Evolutionary conservation across 2,797 vertebrate species (phyloP), one percentile per base, ranked within the genome.

Genomic region (Channa striata): DNA sequence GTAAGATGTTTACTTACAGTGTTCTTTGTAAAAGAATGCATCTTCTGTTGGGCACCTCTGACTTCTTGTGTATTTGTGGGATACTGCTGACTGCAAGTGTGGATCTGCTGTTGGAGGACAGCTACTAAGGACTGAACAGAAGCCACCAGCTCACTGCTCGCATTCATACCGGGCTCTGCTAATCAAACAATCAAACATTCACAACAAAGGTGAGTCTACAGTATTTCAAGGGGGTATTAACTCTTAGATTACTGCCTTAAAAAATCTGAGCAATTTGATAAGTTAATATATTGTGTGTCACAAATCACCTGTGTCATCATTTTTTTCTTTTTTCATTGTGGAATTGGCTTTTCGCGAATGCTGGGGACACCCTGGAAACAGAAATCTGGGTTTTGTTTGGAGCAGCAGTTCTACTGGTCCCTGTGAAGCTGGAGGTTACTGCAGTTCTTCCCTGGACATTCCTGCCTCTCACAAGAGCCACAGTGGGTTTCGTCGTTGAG

Each of bases 81-180:
- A 14, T 76, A 63, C 44, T 54, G 74, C 7, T 30, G 65, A 62
- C 66, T 43, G 39, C 74, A 82, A 61, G 56, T 44, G 47, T 86
- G 68, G 2, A 87, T 67, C 76, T 93, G 93, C 21, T 91, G 89
- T 60, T 90, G 91, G 64, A 91, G 81, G 65, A 88, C 89, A 20
- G 60, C 34, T 80, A 91, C 79, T 50, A 91, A 82, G 52, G 94
- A 88, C 51, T 93, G 93, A 68, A 90, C 87, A 46, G 93, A 91
- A 6, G 76, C 58, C 78, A 89, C 65, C 64, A 91, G 84, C 49
- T 89, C 91, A 79, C 67, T 82, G 82, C 80, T 92, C 56, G 54
- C 85, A 74, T 74, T 88, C 25, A 77, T 43, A 80, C 64, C 40
- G 9, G 84, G 21, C 47, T 94, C 93, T 87, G 74, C 8, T 42